Evolutionary conservation across 2,888 invertebrate genomes (phyloP).

Genomic region (Agrochola litura): DNA sequence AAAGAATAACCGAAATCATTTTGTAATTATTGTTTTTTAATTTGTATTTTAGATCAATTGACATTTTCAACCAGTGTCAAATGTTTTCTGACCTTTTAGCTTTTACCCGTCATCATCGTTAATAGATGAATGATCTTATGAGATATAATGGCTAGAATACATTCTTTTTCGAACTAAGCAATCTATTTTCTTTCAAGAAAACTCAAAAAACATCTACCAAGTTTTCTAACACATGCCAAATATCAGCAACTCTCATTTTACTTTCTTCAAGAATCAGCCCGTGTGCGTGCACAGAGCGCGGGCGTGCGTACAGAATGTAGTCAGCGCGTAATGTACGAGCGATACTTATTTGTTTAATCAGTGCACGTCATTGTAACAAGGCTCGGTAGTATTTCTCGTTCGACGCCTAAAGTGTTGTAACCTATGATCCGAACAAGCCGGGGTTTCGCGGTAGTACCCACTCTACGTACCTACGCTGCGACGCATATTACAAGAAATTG

Average conservation of each 20-base stretch:
- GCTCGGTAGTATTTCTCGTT: constrained; percentile 45
- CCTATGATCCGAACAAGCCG: not conserved
- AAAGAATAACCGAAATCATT: not conserved
- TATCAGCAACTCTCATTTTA: not conserved
- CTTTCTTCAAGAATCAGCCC: constrained; percentile 46
- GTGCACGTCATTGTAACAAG: constrained; percentile 63
- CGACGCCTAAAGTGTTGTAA: constrained; percentile 40
- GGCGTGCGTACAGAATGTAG: constrained; percentile 63
- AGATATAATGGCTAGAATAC: not conserved
- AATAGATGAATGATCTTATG: not conserved
- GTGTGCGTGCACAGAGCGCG: constrained; percentile 64
- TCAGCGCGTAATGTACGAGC: constrained; percentile 68
- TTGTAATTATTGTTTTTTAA: too few species aligned
- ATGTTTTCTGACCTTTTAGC: too few species aligned
- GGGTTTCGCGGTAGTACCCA: not conserved
- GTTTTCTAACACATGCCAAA: too few species aligned
- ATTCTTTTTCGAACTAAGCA: not conserved
- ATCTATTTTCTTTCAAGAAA: constrained; percentile 1
- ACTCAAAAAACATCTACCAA: not conserved
- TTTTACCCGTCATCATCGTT: too few species aligned
- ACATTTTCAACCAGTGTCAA: too few species aligned
- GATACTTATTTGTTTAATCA: constrained; percentile 74
- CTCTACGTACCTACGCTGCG: not conserved
- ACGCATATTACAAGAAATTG: not conserved
- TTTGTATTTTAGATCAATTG: too few species aligned